phyloP scores from a whole-genome alignment of 64 coral and sea anemone species.

The Dendrophyllia cribrosa region DNA sequence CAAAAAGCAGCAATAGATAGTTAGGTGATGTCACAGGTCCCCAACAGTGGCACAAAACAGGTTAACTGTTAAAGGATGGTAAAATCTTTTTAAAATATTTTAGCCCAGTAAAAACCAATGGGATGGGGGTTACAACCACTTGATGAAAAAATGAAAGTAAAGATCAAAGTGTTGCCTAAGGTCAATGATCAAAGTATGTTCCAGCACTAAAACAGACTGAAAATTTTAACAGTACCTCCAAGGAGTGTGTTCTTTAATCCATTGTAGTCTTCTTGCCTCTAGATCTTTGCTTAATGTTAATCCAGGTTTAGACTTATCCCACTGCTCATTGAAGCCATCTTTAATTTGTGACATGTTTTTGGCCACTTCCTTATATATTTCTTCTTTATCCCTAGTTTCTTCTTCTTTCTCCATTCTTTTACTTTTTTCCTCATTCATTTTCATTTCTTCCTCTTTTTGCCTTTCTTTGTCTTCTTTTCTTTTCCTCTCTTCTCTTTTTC shows the following conservation, averaged over 20 bases:
- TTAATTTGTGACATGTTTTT: neutral
- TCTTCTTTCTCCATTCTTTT: conserved; percentile 24
- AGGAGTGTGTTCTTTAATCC: conserved; percentile 69
- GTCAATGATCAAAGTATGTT: neutral
- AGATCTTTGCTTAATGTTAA: conserved; percentile 35
- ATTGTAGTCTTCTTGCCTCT: conserved; percentile 62
- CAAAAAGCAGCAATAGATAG: no score
- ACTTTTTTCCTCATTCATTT: conserved; percentile 33
- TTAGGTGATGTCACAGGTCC: no score
- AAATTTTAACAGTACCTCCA: conserved; percentile 58
- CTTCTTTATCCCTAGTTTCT: neutral
- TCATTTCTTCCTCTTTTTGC: neutral
- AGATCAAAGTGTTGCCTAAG: neutral
- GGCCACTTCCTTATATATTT: neutral
- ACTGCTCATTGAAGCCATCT: neutral
- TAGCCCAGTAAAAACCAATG: no score
- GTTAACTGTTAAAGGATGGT: no score
- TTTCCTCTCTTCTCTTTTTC: conserved; percentile 8
- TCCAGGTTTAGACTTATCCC: neutral
- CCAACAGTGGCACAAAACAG: no score
- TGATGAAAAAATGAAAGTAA: no score
- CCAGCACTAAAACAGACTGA: neutral
- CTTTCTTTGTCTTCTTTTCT: conserved; percentile 3
- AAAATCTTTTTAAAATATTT: no score
- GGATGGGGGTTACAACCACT: no score